These are phyloP conservation scores for Timandra comae DNA, from an alignment of 2,888 invertebrate genomes.

Conservation along the genomic window DNA sequence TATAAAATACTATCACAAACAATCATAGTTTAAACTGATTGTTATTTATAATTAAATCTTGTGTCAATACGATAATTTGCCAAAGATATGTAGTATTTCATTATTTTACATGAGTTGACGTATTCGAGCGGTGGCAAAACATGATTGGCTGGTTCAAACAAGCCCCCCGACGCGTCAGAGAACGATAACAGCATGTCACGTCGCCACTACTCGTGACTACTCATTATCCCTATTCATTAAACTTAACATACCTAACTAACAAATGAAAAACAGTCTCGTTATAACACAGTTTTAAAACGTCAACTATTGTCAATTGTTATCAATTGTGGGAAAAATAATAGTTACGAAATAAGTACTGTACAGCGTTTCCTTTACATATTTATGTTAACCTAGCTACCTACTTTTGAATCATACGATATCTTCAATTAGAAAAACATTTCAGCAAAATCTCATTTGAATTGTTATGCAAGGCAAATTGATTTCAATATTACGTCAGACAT, in stretches of 20 bases:
- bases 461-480: no score
- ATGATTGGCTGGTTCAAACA: conserved; percentile 41
- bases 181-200: conserved; percentile 28
- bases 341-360: not conserved
- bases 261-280: not conserved
- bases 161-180: conserved; percentile 58
- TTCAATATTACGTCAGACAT: no score
- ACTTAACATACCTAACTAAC: no score
- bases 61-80: not conserved
- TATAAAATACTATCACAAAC: conserved; percentile 3
- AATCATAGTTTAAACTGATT: conserved; percentile 3
- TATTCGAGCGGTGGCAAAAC: conserved; percentile 24
- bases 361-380: no score
- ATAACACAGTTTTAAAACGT: no score
- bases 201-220: conserved; percentile 36
- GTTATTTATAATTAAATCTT: conserved; percentile 10
- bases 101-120: conserved; percentile 24
- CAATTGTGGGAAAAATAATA: not conserved
- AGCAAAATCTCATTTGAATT: no score
- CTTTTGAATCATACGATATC: no score
- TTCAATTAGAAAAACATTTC: no score
- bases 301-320: not conserved
- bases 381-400: no score
- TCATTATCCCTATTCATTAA: not conserved
- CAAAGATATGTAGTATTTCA: conserved; percentile 1